Evolutionary conservation across 2,113 vertebrate species (phyloP).

Genomic region (Poeciliopsis prolifica): DNA sequence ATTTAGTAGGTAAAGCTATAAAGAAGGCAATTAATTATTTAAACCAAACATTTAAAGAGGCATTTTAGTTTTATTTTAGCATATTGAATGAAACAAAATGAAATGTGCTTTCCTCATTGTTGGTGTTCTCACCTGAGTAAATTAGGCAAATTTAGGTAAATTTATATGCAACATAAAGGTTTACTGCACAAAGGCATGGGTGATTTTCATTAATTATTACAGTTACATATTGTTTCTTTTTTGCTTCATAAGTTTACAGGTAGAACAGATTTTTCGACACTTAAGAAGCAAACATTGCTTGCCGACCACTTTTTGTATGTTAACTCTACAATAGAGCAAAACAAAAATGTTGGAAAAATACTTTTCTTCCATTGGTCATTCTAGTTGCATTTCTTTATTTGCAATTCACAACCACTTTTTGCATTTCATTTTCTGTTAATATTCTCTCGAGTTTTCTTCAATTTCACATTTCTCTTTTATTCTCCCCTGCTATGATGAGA

Average conservation of each 20-base stretch:
- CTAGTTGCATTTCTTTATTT: conserved; percentile 22
- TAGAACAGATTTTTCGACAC: background rate
- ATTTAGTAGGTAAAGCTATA: conserved; percentile 38
- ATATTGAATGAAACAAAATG: background rate
- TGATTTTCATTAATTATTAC: background rate
- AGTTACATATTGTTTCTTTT: background rate
- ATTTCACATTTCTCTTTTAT: conserved; percentile 46
- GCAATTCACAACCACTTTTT: conserved; percentile 30
- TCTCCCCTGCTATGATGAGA: conserved; percentile 53
- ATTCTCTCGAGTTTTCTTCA: conserved; percentile 54
- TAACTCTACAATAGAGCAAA: background rate
- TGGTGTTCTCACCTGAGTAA: background rate
- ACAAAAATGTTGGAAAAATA: background rate
- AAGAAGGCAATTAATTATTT: conserved; percentile 19
- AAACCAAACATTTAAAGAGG: too few relatives aligned
- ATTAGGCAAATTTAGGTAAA: background rate
- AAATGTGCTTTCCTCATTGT: background rate
- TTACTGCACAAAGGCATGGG: background rate
- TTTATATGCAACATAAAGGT: background rate
- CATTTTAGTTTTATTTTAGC: background rate
- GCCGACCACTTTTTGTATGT: background rate
- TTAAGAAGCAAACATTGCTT: background rate
- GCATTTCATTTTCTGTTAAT: conserved; percentile 36
- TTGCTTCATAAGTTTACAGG: background rate
- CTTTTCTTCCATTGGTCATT: background rate